A percentile compares a stretch with the other conserved stretches of the same genome.
Evolutionary conservation across 2,797 vertebrate genomes (phyloP).

Genomic region (Cirrhinus molitorella): DNA sequence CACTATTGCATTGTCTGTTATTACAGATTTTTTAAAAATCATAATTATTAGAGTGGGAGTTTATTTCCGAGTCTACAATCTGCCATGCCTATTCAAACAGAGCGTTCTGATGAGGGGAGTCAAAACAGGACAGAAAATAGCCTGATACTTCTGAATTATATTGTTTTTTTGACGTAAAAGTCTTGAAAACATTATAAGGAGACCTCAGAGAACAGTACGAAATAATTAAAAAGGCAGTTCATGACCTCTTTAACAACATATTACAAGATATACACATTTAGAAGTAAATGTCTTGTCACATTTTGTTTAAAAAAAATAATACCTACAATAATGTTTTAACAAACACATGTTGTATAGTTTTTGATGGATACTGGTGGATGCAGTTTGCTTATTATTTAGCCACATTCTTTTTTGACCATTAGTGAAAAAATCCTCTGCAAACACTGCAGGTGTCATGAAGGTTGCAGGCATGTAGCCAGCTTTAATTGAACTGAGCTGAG

Average conservation of each 20-base stretch:
- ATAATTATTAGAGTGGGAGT: no score
- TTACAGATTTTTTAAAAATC: no score
- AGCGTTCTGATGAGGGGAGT: no score
- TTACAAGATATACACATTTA: not conserved
- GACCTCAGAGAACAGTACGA: no score
- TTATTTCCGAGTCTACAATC: no score
- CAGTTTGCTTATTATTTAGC: not conserved
- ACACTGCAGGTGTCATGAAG: conserved; percentile 11
- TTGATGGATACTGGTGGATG: not conserved
- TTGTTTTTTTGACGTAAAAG: no score
- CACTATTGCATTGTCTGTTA: no score
- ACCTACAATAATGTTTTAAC: not conserved
- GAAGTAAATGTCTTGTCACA: not conserved
- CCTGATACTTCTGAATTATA: no score
- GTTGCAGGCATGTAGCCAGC: not conserved
- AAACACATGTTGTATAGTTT: not conserved
- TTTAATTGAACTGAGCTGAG: conserved; percentile 23
- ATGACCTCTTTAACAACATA: not conserved
- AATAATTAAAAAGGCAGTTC: no score
- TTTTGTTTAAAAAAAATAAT: not conserved
- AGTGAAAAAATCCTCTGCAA: not conserved
- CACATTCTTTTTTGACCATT: not conserved
- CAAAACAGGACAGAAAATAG: no score
- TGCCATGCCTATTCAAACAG: no score
- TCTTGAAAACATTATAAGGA: no score